Conservation (phyloP, 2,113 vertebrate species). For the Trematocara unimaculatum region DNA sequence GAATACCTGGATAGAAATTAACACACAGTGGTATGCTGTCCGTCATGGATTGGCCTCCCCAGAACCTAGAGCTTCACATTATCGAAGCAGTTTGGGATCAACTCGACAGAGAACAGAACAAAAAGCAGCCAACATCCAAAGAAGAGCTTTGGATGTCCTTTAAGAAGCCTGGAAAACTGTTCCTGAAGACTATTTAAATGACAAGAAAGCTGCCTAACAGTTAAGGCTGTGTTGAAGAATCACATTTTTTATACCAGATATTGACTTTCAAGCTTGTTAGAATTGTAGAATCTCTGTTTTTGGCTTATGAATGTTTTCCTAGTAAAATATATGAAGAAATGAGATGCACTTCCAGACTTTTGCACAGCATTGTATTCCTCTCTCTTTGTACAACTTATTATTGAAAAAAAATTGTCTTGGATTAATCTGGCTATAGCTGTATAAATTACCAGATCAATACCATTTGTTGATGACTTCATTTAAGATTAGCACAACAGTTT, state of each 20-base stretch:
- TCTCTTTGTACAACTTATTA: background rate
- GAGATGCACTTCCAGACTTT: background rate
- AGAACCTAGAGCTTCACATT: background rate
- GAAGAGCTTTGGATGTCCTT: background rate
- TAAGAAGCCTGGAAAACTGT: background rate
- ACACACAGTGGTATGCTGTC: background rate
- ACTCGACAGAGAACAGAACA: background rate
- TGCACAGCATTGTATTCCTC: background rate
- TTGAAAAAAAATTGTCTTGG: background rate
- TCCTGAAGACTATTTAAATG: background rate
- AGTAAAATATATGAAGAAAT: background rate
- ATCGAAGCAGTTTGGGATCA: background rate
- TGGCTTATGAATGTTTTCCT: background rate
- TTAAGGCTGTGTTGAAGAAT: background rate
- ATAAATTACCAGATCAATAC: conserved; percentile 11
- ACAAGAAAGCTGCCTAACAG: background rate
- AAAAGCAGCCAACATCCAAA: background rate
- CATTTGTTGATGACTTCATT: conserved; percentile 33
- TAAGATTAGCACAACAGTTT: conserved; percentile 16
- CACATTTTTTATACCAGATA: background rate
- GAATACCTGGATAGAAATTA: background rate
- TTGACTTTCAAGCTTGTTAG: background rate
- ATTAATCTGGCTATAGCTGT: background rate
- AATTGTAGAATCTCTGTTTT: background rate
- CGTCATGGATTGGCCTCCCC: background rate